phyloP scores from a whole-genome alignment of 2,888 invertebrate genomes.

The Chloroclysta siterata region DNA sequence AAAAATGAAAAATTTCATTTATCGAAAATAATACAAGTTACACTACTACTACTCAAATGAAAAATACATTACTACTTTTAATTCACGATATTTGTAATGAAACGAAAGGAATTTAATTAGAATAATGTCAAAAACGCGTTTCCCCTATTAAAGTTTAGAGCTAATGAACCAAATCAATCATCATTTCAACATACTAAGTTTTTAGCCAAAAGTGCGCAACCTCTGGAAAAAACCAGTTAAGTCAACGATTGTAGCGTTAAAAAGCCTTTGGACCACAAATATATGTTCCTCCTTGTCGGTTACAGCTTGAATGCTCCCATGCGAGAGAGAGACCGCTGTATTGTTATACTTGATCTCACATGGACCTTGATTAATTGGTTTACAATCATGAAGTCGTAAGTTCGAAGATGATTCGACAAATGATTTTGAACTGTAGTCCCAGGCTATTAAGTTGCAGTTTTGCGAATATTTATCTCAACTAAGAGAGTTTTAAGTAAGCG shows the following conservation, averaged over 20 bases:
- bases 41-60: no score
- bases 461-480: conserved; percentile 61
- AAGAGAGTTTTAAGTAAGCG: conserved; percentile 57
- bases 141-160: background rate
- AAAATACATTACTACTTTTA: no score
- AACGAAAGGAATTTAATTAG: background rate
- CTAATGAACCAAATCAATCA: conserved; percentile 4
- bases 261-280: conserved; percentile 49
- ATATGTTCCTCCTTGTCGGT: conserved; percentile 57
- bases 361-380: conserved; percentile 58
- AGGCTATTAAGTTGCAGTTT: conserved; percentile 47
- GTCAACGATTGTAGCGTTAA: conserved; percentile 73
- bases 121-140: background rate
- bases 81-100: no score
- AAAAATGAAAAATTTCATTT: no score
- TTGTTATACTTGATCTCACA: conserved; percentile 58
- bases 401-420: conserved; percentile 35
- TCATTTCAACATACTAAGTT: conserved; percentile 5
- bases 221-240: conserved; percentile 74
- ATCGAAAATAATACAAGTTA: no score
- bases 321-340: conserved; percentile 53
- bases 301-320: conserved; percentile 35
- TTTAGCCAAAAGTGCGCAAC: conserved; percentile 58
- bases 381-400: conserved; percentile 53
- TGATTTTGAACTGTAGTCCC: conserved; percentile 47